Evolutionary conservation across 2,113 vertebrate species (phyloP).

Genomic region (Penelope pileata): DNA sequence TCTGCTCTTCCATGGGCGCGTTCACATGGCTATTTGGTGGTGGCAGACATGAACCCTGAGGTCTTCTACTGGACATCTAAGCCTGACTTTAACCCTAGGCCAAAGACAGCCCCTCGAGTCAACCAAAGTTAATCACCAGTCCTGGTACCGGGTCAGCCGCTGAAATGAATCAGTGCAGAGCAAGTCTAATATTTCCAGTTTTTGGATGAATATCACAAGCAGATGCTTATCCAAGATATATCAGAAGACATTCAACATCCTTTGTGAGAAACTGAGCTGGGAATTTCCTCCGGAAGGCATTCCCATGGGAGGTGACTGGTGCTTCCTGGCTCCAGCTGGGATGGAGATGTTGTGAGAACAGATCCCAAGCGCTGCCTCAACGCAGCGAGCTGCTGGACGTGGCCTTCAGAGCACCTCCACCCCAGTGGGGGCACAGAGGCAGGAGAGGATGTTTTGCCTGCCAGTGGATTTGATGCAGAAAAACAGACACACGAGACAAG

Average conservation of each 20-base stretch:
- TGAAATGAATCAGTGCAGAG: background rate
- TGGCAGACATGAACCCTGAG: background rate
- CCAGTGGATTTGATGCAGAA: background rate
- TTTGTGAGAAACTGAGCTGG: background rate
- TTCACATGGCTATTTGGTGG: background rate
- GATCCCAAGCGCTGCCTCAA: background rate
- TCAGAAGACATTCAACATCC: conserved; percentile 5
- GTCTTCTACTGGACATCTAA: background rate
- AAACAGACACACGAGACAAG: background rate
- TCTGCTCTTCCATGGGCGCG: background rate
- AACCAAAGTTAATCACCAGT: background rate
- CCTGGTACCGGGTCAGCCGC: conserved; percentile 1
- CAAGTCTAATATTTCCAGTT: background rate
- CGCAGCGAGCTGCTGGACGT: background rate
- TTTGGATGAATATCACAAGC: conserved; percentile 15
- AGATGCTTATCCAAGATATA: conserved; percentile 14
- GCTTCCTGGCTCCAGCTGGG: background rate
- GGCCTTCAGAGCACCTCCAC: background rate
- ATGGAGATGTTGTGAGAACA: conserved; percentile 43
- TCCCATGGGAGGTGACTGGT: background rate
- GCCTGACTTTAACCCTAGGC: background rate
- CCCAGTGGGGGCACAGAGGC: rapidly evolving
- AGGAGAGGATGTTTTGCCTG: background rate
- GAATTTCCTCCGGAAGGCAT: conserved; percentile 4
- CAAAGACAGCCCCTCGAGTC: background rate